phyloP scores from a whole-genome alignment of 2,888 invertebrate species.

The Sinodicranocentrus sp. region DNA sequence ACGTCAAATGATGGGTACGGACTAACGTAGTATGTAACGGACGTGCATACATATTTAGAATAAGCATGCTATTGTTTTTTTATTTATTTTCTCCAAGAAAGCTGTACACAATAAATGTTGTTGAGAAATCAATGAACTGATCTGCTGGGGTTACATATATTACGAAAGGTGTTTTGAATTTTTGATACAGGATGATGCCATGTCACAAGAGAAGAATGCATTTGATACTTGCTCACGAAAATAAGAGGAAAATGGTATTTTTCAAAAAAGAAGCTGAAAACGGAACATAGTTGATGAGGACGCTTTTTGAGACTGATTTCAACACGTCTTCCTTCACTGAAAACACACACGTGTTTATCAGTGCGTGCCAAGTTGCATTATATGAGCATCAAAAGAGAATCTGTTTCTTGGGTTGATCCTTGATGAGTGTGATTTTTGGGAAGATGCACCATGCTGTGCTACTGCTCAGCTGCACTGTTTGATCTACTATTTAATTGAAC shows the following conservation, averaged over 20 bases:
- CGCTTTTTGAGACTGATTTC: not conserved
- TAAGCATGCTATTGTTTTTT: not conserved
- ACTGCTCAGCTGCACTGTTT: constrained; percentile 13
- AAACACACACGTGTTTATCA: constrained; percentile 45
- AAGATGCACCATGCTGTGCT: not conserved
- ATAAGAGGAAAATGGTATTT: too few relatives aligned
- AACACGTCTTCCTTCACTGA: not conserved
- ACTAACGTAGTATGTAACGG: not conserved
- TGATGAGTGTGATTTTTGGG: too few relatives aligned
- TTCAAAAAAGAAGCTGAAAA: too few relatives aligned
- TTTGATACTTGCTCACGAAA: too few relatives aligned
- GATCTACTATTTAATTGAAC: constrained; percentile 29
- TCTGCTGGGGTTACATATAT: not conserved
- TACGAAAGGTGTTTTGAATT: too few relatives aligned
- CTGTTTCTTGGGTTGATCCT: constrained; percentile 19
- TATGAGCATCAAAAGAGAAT: constrained; percentile 13
- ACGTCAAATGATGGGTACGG: not conserved
- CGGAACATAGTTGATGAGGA: not conserved
- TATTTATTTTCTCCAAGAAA: not conserved
- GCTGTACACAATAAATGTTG: not conserved
- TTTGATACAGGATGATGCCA: too few relatives aligned
- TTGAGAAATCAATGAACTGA: constrained; percentile 3
- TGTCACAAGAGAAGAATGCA: too few relatives aligned
- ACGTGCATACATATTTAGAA: constrained; percentile 6
- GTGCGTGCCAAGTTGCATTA: constrained; percentile 32